These are phyloP conservation scores for Druon quercuslanigerum DNA, from an alignment of 1,140 invertebrate genomes.

Conservation along the genomic window DNA sequence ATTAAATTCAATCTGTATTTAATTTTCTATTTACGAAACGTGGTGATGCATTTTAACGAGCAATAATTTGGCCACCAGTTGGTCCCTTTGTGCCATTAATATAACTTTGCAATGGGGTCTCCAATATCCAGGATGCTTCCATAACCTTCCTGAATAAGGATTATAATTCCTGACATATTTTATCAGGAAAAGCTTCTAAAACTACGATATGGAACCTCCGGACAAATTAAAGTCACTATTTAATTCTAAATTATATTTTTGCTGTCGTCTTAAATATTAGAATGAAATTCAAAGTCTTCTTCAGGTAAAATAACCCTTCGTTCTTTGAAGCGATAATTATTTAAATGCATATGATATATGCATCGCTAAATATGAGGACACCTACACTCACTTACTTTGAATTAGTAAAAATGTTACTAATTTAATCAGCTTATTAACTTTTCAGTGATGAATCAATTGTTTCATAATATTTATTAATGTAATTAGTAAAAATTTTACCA, in stretches of 20 bases:
- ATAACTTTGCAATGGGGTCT: background rate
- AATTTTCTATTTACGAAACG: constrained; percentile 15
- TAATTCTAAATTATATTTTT: background rate
- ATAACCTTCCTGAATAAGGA: constrained; percentile 1
- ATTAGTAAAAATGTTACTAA: too few relatives aligned
- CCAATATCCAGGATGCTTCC: background rate
- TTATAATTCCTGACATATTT: background rate
- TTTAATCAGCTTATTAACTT: too few relatives aligned
- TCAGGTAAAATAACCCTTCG: too few relatives aligned
- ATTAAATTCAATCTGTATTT: constrained; percentile 1
- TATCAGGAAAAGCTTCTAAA: constrained; percentile 7
- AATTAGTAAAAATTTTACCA: too few relatives aligned
- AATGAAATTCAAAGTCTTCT: too few relatives aligned
- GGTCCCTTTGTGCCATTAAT: constrained; percentile 8
- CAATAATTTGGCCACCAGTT: constrained; percentile 21
- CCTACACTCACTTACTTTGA: too few relatives aligned
- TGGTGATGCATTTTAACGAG: background rate
- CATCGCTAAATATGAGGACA: too few relatives aligned
- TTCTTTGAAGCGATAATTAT: too few relatives aligned
- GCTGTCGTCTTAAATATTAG: too few relatives aligned
- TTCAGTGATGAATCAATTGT: too few relatives aligned
- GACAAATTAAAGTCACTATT: background rate
- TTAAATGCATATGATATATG: too few relatives aligned
- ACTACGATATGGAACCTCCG: background rate
- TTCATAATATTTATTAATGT: too few relatives aligned